phyloP scores from a whole-genome alignment of 2,113 vertebrate species.

The Callithrix jacchus region DNA sequence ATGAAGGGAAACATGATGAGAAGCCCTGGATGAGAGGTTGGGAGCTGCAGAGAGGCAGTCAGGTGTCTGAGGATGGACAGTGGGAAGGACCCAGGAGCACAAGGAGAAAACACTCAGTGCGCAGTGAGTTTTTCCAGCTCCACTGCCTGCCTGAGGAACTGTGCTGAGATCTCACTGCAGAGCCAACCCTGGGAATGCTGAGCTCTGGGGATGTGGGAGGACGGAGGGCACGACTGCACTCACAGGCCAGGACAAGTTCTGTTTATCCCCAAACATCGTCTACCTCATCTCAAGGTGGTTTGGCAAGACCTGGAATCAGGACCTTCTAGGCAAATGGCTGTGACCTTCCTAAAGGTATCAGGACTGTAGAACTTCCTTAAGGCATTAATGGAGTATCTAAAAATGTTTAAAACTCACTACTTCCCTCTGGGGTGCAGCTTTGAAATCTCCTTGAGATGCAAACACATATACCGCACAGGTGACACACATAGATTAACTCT shows the following conservation, averaged over 20 bases:
- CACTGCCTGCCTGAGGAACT: not conserved
- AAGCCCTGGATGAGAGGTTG: fast-evolving
- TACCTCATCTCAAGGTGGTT: not conserved
- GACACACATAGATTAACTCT: not conserved
- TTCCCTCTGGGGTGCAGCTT: not conserved
- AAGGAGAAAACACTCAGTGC: fast-evolving
- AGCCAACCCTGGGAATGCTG: not conserved
- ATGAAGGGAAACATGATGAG: not conserved
- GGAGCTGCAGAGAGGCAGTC: too few relatives aligned
- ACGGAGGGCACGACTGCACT: not conserved
- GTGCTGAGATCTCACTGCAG: not conserved
- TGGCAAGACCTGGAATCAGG: not conserved
- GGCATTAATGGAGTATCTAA: not conserved
- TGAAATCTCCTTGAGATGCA: not conserved
- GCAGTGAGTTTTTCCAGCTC: not conserved
- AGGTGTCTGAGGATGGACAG: not conserved
- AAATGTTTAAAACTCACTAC: not conserved
- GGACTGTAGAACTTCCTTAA: not conserved
- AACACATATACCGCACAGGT: not conserved
- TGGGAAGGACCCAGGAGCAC: not conserved
- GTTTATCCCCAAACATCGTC: not conserved
- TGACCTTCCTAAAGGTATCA: not conserved
- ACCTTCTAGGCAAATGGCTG: constrained; percentile 39
- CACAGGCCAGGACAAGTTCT: not conserved
- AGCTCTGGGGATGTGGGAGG: not conserved